Evolutionary conservation across 2,888 invertebrate genomes (phyloP), one percentile per base, ranked within the genome.

Genomic region (Zhengitettix transpicula): DNA sequence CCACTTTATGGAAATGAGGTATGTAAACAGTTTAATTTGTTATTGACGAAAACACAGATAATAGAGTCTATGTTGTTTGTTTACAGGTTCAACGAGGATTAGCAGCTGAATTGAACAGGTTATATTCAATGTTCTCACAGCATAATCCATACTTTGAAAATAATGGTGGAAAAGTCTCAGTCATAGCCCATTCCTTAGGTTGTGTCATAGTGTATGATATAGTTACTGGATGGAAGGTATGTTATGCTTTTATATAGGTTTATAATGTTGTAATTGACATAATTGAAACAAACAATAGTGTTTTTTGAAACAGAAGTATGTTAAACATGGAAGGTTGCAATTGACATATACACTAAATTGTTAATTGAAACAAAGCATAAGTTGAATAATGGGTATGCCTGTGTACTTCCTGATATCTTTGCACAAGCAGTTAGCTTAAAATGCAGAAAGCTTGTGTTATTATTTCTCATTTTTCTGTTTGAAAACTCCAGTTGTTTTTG

Each of bases 201-300:
- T 80, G 80, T 68, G 85, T 85, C 53, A 83, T 85, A 64, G 77
- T 80, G 2, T 84, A 84, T 67, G 85, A 85, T 69, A 82, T 85
- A 63, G 76, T 85, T 55, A 83, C 82, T 42, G 79, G 80, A 42
- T 77, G 78, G 77, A 47, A 47, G 47, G 47, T 47, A 47, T 5
- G 47, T n/a, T 28, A 28, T 28, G 28, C 28, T 28, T 28, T 28
- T 14, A 42, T 28, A 8, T 57, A 57, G 57, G 53, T 51, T 10
- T 10, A 16, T 51, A 51, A n/a, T 51, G 9, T 51, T 28, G 2
- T 28, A 28, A 2, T 28, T 28, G 28, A n/a, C n/a, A n/a, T n/a
- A n/a, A n/a, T n/a, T 28, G 28, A 28, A 28, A 5, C 28, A 5
- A 28, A 5, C 7, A 28, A 5, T 28, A 28, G 2, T n/a, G n/a